Percentiles rank a stretch among this genome's conserved stretches.
Conservation (phyloP, 2,888 invertebrate species). For the Strigamia transsilvanica region DNA sequence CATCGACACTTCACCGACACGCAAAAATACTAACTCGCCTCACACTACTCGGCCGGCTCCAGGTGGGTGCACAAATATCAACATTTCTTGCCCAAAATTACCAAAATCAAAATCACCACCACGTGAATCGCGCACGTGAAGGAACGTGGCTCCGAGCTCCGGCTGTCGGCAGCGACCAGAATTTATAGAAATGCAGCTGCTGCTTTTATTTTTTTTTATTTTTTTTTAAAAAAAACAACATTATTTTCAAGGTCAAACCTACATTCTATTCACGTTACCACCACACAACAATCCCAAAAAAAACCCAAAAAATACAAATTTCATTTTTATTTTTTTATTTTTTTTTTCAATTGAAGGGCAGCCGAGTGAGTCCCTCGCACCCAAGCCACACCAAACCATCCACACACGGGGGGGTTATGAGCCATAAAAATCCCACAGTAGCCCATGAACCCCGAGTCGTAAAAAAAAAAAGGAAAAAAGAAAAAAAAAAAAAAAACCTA, state of each 20-base stretch:
- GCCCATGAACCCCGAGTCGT: conserved; percentile 2
- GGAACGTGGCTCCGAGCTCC: conserved; percentile 47
- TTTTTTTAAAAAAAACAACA: too few species aligned
- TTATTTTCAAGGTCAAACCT: conserved; percentile 1
- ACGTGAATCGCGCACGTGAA: conserved; percentile 39
- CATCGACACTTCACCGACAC: too few species aligned
- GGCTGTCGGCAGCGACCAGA: conserved; percentile 27
- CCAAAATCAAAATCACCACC: not conserved
- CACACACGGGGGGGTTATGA: not conserved
- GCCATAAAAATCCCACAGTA: conserved; percentile 21
- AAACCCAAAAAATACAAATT: not conserved
- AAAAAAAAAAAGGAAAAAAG: conserved; percentile 7
- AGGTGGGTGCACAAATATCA: not conserved
- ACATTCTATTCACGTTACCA: not conserved
- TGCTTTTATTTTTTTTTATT: not conserved
- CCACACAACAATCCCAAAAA: not conserved
- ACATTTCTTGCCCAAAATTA: too few species aligned
- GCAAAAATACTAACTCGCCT: too few species aligned
- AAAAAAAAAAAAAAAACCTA: not conserved
- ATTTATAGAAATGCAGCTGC: conserved; percentile 17
- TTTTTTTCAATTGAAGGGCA: conserved; percentile 12
- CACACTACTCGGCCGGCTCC: too few species aligned
- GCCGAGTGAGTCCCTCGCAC: conserved; percentile 10
- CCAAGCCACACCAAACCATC: not conserved
- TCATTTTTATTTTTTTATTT: not conserved